phyloP scores from a whole-genome alignment of 2,113 vertebrate genomes.

The Macquaria ambigua region DNA sequence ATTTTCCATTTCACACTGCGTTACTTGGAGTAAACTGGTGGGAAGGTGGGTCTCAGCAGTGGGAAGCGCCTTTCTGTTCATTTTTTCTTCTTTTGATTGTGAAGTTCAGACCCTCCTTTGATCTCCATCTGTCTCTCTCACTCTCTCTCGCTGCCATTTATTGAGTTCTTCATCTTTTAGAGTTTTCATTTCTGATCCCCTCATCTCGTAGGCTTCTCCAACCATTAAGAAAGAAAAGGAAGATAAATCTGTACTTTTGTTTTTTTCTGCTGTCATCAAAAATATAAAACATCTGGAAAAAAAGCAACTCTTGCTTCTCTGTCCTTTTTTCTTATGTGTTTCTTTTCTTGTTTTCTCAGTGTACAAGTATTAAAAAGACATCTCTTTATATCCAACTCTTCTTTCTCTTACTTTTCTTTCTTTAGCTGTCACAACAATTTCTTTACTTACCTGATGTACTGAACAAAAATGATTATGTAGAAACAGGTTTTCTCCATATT shows the following conservation, averaged over 20 bases:
- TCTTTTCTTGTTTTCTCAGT: conserved; percentile 33
- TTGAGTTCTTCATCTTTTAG: conserved; percentile 67
- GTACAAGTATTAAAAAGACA: not conserved
- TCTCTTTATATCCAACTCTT: conserved; percentile 1
- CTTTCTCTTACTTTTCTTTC: not conserved
- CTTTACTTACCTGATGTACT: conserved; percentile 2
- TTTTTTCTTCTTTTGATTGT: conserved; percentile 70
- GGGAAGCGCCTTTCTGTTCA: conserved; percentile 60
- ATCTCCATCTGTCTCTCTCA: conserved; percentile 52
- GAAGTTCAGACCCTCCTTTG: conserved; percentile 67
- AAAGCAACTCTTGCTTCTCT: conserved; percentile 57
- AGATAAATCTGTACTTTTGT: conserved; percentile 74
- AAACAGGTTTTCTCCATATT: conserved; percentile 14
- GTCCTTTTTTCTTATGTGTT: conserved; percentile 66
- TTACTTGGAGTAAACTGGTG: conserved; percentile 58
- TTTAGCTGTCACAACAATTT: not conserved
- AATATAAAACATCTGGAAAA: conserved; percentile 81
- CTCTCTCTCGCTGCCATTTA: conserved; percentile 61
- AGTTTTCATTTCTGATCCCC: conserved; percentile 76
- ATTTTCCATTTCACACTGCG: conserved; percentile 61
- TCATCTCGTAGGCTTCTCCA: conserved; percentile 71
- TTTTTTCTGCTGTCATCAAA: conserved; percentile 79
- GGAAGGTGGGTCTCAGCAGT: conserved; percentile 52
- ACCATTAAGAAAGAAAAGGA: conserved; percentile 70
- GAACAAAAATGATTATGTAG: conserved; percentile 27